These are phyloP conservation scores for Cantharis flavilabris DNA, from an alignment of 2,888 invertebrate genomes.

Conservation along the genomic window DNA sequence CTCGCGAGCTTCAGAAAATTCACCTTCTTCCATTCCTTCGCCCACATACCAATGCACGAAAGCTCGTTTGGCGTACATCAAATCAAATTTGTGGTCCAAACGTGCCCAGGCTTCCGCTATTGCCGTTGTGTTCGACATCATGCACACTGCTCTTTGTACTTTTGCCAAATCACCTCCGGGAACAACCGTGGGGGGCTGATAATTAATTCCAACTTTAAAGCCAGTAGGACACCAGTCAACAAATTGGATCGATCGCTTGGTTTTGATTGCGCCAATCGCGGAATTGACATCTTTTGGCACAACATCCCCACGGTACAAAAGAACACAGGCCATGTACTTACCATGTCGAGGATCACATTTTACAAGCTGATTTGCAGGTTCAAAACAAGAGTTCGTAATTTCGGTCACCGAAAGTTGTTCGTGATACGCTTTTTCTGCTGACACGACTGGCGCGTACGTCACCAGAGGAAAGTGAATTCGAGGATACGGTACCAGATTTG, in stretches of 20 bases:
- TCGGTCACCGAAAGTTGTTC: slow-evolving; percentile 63
- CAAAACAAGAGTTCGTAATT: slow-evolving; percentile 67
- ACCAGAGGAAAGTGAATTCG: slow-evolving; percentile 66
- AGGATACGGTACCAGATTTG: slow-evolving; percentile 63
- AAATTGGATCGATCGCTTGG: slow-evolving; percentile 57
- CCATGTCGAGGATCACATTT: slow-evolving; percentile 59
- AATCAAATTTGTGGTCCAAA: slow-evolving; percentile 69
- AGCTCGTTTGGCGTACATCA: slow-evolving; percentile 71
- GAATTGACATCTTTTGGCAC: slow-evolving; percentile 60
- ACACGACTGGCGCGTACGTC: slow-evolving; percentile 62
- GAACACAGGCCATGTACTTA: slow-evolving; percentile 64
- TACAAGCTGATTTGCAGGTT: slow-evolving; percentile 65
- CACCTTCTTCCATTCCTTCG: slow-evolving; percentile 80
- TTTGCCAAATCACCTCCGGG: slow-evolving; percentile 73
- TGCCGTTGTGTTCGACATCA: slow-evolving; percentile 77
- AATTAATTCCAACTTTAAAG: slow-evolving; percentile 57
- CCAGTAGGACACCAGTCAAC: slow-evolving; percentile 47
- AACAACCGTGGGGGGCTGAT: slow-evolving; percentile 56
- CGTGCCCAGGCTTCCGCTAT: slow-evolving; percentile 71
- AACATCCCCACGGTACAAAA: slow-evolving; percentile 56
- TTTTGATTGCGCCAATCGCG: slow-evolving; percentile 63
- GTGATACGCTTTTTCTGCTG: slow-evolving; percentile 64
- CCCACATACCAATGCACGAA: slow-evolving; percentile 80
- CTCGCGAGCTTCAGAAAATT: slow-evolving; percentile 78
- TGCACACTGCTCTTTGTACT: slow-evolving; percentile 93